Percentiles rank a stretch among this genome's conserved stretches.
Evolutionary conservation across 1,140 invertebrate genomes (phyloP).

Genomic region (Mamestra configurata): DNA sequence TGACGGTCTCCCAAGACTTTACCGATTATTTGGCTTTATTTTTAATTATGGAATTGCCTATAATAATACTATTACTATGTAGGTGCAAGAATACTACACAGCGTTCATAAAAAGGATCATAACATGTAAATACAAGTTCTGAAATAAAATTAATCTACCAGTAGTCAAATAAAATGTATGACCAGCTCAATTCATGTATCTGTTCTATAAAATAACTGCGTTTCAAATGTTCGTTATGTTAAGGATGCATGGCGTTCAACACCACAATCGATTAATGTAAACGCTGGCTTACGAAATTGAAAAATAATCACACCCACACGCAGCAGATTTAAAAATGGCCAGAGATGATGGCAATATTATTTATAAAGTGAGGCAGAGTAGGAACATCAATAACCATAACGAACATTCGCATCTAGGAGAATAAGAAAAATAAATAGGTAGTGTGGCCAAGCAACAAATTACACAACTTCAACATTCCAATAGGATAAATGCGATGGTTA

Average conservation of each 20-base stretch:
- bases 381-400: background rate
- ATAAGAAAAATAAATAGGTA: background rate
- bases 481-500: background rate
- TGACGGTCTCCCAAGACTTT: too few relatives aligned
- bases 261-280: background rate
- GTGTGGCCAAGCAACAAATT: slow-evolving; percentile 10
- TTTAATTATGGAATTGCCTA: too few relatives aligned
- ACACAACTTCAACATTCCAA: slow-evolving; percentile 15
- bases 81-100: too few relatives aligned
- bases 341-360: slow-evolving; percentile 1
- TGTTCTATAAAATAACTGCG: background rate
- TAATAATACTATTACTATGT: too few relatives aligned
- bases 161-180: too few relatives aligned
- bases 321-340: background rate
- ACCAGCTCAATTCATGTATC: background rate
- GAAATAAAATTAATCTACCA: background rate
- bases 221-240: background rate
- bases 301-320: background rate
- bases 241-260: background rate
- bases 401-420: slow-evolving; percentile 13
- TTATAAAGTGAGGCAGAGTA: background rate
- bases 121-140: too few relatives aligned
- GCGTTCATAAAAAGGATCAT: too few relatives aligned
- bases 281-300: background rate
- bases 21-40: too few relatives aligned